Evolutionary conservation across 2,888 invertebrate species (phyloP).

Genomic region (Nysson spinosus): DNA sequence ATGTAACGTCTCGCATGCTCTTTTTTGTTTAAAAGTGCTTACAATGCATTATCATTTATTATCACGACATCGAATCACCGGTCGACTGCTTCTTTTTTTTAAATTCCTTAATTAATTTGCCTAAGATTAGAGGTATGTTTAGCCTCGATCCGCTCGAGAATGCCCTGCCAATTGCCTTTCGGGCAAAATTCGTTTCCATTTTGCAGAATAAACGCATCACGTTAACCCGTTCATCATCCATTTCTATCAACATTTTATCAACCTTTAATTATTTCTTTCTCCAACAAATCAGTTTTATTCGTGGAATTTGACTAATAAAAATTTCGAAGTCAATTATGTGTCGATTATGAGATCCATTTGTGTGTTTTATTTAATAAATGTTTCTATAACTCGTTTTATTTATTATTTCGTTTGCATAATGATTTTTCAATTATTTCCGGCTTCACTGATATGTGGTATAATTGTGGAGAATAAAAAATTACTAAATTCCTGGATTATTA

Average conservation of each 20-base stretch:
- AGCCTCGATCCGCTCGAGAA: conserved; percentile 57
- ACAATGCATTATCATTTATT: neutral
- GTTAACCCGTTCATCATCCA: conserved; percentile 19
- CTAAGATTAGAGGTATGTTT: conserved; percentile 50
- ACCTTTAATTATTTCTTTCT: too few species aligned
- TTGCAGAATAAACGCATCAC: conserved; percentile 31
- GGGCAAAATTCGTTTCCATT: conserved; percentile 10
- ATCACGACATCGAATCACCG: neutral
- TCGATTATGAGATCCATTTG: conserved; percentile 1
- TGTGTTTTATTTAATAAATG: conserved; percentile 5
- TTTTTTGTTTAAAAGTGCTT: neutral
- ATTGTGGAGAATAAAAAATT: conserved; percentile 5
- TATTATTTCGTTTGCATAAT: neutral
- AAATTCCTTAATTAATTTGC: conserved; percentile 19
- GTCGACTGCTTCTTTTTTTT: neutral
- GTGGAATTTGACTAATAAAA: neutral
- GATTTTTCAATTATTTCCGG: conserved; percentile 1
- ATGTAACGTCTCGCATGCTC: neutral
- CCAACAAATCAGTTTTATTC: neutral
- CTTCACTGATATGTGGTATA: conserved; percentile 27
- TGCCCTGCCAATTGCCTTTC: conserved; percentile 35
- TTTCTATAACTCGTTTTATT: too few species aligned
- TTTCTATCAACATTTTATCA: too few species aligned
- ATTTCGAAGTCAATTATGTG: neutral
- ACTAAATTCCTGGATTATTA: neutral